Base-by-base conservation (phyloP, 2,113 vertebrate species). In the Limnothrissa miodon region DNA sequence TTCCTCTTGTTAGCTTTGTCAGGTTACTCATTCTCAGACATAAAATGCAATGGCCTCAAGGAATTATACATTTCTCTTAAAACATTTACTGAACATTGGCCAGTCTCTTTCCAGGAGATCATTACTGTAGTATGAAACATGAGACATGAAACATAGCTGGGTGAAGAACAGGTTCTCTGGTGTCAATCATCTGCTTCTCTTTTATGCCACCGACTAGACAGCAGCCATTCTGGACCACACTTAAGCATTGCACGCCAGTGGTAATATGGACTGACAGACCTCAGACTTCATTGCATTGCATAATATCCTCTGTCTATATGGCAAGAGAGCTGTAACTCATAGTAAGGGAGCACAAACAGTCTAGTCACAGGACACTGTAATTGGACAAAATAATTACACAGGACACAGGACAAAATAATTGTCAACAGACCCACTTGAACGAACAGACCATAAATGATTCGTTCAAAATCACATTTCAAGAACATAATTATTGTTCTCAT, bases 101-200 rank as follows among this genome's bases (percentile, higher is more conserved):
- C 5, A 25, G n/a, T 25, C 56, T 62, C 0, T 62, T n/a, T 62
- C 10, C 8, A 29, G n/a, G 56, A 29, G n/a, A n/a, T 62, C n/a
- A 62, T 62, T 62, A 62, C 59, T 29, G 7, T 7, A 29, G 59
- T 62, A 62, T 62, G 9, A 25, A 62, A 29, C 5, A 62, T 11
- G 25, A 29, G 59, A 62, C 11, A 9, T 88, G 81, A 89, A 87
- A 87, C 80, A 53, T 70, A 70, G 59, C 42, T 25, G 9, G 86
- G 85, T 78, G 86, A 84, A 81, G 82, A 86, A 83, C 44, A 82
- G 79, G 23, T 44, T 88, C 80, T 92, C 85, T 80, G 45, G 87
- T 91, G 78, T 86, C 87, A 78, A 83, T 82, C 85, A 80, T 86
- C 87, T 90, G 90, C 89, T 84, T 88, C 80, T 83, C 85, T 91